Evolutionary conservation across 2,113 vertebrate genomes (phyloP), one percentile per base, ranked within the genome.

Genomic region (Leucosticte australis): DNA sequence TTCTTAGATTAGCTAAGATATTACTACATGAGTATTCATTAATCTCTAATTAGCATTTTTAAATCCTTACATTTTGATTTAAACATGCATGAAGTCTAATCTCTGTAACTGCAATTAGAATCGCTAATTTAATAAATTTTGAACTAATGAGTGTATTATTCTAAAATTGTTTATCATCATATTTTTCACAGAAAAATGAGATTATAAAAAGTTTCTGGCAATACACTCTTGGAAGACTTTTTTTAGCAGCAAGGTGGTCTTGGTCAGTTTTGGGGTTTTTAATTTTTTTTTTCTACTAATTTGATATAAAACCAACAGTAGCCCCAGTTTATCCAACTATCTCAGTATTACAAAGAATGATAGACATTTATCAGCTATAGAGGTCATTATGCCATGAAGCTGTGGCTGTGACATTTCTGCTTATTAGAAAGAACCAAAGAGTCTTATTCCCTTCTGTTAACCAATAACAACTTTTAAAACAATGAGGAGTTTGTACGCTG

Each of bases 21-120:
- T 69, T 67, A 70, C 31, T 76, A n/a, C 81, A 92, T 67, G 80
- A 85, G 62, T 82, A 95, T 92, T 93, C 87, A 94, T 57, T 95
- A 95, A 95, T 96, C 74, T 82, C 85, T 84, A 92, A 96, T 95
- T 96, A 95, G 33, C 89, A 96, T 97, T 96, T 97, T 92, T 69
- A 91, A 97, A 93, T 81, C 77, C 60, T 69, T 83, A 13, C 21
- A 94, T 93, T 95, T 95, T 86, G 60, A 95, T 83, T 94, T 95
- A 89, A 95, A 93, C 74, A 94, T 76, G 80, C 68, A 91, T 90
- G 57, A 95, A 94, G 68, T 62, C 57, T 96, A 92, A 85, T 89
- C 70, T 92, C 81, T 76, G 26, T 69, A 90, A 64, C 24, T 87
- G 31, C 83, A 97, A 83, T 91, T 96, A 86, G 46, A 89, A 85